A percentile compares a stretch with the other conserved stretches of the same genome.
phyloP scores from a whole-genome alignment of 2,888 invertebrate genomes.

The Tortrix viridana region DNA sequence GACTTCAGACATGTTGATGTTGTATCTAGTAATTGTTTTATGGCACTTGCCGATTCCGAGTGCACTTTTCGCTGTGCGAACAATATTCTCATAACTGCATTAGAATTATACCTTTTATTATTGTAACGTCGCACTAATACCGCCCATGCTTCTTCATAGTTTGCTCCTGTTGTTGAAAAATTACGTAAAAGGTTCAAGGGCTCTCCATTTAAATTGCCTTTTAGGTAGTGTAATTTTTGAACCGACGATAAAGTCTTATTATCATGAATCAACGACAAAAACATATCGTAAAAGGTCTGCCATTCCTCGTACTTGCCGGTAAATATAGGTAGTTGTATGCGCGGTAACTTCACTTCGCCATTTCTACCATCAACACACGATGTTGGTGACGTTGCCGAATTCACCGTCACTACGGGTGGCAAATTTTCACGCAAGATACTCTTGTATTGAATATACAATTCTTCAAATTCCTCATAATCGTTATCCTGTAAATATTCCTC shows the following conservation, averaged over 20 bases:
- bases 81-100: constrained; percentile 40
- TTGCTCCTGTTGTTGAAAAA: constrained; percentile 38
- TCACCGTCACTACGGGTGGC: background rate
- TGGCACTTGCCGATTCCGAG: constrained; percentile 30
- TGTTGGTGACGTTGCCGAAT: too few species aligned
- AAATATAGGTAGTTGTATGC: constrained; percentile 41
- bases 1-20: constrained; percentile 19
- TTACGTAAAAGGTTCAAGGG: constrained; percentile 39
- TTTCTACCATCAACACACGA: background rate
- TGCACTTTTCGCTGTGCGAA: constrained; percentile 37
- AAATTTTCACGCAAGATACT: constrained; percentile 1
- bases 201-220: constrained; percentile 41
- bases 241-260: constrained; percentile 37
- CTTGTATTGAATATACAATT: background rate
- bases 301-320: constrained; percentile 41
- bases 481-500: background rate
- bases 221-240: constrained; percentile 45
- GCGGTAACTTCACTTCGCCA: constrained; percentile 37
- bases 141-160: constrained; percentile 42
- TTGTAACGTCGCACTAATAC: constrained; percentile 40
- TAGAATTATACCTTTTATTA: constrained; percentile 42
- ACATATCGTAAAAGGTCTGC: constrained; percentile 42
- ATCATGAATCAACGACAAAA: constrained; percentile 40
- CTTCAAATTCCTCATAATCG: background rate
- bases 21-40: constrained; percentile 5